Percentiles rank a stretch among this genome's conserved stretches.
These are phyloP conservation scores for Mustela lutreola DNA, from an alignment of 2,113 vertebrate genomes.

Conservation along the genomic window DNA sequence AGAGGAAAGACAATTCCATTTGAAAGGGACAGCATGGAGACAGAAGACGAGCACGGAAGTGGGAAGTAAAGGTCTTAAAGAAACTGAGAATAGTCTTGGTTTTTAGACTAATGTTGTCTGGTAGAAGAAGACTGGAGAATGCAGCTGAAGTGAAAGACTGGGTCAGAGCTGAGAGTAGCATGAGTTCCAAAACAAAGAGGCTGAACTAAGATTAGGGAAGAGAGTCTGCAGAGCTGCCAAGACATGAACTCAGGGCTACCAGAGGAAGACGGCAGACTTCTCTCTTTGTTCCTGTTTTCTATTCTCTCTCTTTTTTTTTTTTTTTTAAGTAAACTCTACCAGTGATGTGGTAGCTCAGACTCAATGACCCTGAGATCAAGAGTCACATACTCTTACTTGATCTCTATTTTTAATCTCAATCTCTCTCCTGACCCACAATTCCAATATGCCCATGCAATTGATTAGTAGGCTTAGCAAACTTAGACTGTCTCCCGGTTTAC, in stretches of 20 bases:
- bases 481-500: neutral
- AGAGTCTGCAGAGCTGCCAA: neutral
- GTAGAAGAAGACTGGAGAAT: neutral
- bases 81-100: neutral
- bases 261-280: neutral
- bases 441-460: neutral
- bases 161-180: neutral
- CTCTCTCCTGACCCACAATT: neutral
- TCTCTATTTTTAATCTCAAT: neutral
- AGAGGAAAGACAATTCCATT: neutral
- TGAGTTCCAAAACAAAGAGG: neutral
- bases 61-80: neutral
- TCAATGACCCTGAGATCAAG: neutral
- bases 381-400: neutral
- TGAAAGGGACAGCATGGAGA: neutral
- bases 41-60: neutral
- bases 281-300: neutral
- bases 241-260: neutral
- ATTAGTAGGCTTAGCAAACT: neutral
- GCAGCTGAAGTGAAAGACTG: neutral
- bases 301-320: too few relatives aligned
- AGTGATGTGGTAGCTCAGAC: neutral
- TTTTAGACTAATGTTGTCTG: neutral
- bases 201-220: neutral
- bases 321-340: neutral